Conservation (phyloP, 64 coral and sea anemone genomes). For the Orbicella faveolata region DNA sequence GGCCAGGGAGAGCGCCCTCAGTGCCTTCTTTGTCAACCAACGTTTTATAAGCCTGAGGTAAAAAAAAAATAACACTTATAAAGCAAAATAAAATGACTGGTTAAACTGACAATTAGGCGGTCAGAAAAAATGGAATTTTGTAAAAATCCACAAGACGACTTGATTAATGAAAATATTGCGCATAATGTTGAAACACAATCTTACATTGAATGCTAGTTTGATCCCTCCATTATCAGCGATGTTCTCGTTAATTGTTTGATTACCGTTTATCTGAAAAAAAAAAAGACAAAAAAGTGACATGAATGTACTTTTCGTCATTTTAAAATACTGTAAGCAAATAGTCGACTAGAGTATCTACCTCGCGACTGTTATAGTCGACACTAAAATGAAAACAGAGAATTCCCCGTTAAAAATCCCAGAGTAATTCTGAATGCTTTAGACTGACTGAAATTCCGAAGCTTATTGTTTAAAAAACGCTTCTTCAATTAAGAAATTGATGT, state of each 20-base stretch:
- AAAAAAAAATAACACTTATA: neutral
- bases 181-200: neutral
- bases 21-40: slow-evolving; percentile 38
- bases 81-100: neutral
- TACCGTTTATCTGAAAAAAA: slow-evolving; percentile 68
- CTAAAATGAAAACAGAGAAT: too few relatives aligned
- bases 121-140: neutral
- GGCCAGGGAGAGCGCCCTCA: slow-evolving; percentile 68
- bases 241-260: slow-evolving; percentile 65
- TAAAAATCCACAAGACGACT: too few relatives aligned
- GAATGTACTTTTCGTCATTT: too few relatives aligned
- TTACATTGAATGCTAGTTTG: slow-evolving; percentile 57
- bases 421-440: too few relatives aligned
- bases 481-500: too few relatives aligned
- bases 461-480: too few relatives aligned
- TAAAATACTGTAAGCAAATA: too few relatives aligned
- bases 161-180: too few relatives aligned
- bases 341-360: too few relatives aligned
- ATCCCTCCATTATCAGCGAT: slow-evolving; percentile 84
- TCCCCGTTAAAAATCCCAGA: too few relatives aligned
- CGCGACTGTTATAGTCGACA: too few relatives aligned
- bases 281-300: neutral
- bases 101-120: neutral
- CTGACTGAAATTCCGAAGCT: too few relatives aligned
- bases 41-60: slow-evolving; percentile 53